Evolutionary conservation across 2,888 invertebrate species (phyloP), one percentile per base, ranked within the genome.

Genomic region (Parochlus steinenii): DNA sequence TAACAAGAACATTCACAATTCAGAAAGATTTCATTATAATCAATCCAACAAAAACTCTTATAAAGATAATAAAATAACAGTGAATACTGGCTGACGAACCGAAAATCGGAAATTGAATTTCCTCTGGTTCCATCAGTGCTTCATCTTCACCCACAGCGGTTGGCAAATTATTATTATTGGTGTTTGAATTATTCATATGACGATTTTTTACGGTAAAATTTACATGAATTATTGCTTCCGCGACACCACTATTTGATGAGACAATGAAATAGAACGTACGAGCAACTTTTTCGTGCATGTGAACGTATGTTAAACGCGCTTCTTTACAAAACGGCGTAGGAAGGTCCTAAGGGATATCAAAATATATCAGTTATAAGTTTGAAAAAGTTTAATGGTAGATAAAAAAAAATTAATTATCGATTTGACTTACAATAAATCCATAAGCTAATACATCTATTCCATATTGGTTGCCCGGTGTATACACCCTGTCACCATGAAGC

Each of bases 321-420:
- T 59, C 59, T 44, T 59, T 59, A 44, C 59, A 59, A 43, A 54
- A 59, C 6, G 59, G 59, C 27, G 55, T 57, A 14, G 59, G 58
- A 8, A 59, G 47, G 43, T 59, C 59, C 59, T 59, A 31, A 2
- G 3, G 8, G 7, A 6, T 8, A 20, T 2, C 3, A n/a, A 19
- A 7, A 19, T n/a, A 24, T 15, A 11, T 3, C n/a, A n/a, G n/a
- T n/a, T n/a, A n/a, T n/a, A n/a, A n/a, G n/a, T n/a, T n/a, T n/a
- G n/a, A n/a, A n/a, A n/a, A n/a, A n/a, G n/a, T n/a, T n/a, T n/a
- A n/a, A n/a, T n/a, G n/a, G n/a, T n/a, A n/a, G n/a, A n/a, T n/a
- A 33, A 10, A 15, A 12, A 10, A n/a, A n/a, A n/a, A n/a, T n/a
- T 7, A 10, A 5, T 4, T 4, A n/a, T 17, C 15, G 3, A 37